Percentiles rank a stretch among this genome's conserved stretches.
phyloP scores from a whole-genome alignment of 2,113 vertebrate species.

The Pangasianodon hypophthalmus region DNA sequence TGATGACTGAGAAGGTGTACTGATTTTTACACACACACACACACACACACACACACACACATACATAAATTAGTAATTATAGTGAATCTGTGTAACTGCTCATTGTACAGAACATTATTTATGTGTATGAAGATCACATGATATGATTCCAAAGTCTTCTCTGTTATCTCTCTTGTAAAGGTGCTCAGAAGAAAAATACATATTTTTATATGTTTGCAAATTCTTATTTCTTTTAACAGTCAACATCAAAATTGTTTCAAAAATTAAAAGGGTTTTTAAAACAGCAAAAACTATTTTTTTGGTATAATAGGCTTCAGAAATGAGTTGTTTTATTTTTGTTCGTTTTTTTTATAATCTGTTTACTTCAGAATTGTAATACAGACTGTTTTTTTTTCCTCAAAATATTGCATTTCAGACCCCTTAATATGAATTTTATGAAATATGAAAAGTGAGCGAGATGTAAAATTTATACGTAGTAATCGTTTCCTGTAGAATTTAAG shows the following conservation, averaged over 20 bases:
- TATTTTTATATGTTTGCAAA: background rate
- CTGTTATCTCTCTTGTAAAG: background rate
- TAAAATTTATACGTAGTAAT: too few relatives aligned
- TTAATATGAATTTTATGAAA: too few relatives aligned
- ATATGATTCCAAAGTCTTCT: background rate
- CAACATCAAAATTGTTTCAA: too few relatives aligned
- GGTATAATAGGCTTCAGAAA: background rate
- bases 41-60: too few relatives aligned
- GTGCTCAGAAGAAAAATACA: background rate
- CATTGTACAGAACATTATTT: background rate
- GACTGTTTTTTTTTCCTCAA: background rate
- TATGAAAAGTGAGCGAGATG: too few relatives aligned
- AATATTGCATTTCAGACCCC: background rate
- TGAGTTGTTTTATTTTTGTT: background rate
- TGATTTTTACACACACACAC: background rate
- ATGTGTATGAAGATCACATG: background rate
- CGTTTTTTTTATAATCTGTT: background rate
- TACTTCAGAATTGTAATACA: background rate
- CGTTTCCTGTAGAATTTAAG: too few relatives aligned
- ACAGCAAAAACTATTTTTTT: too few relatives aligned
- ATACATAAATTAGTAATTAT: background rate
- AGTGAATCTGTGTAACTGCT: background rate
- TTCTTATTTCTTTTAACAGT: background rate
- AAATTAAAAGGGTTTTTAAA: too few relatives aligned
- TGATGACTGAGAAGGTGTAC: background rate